A percentile compares a stretch with the other conserved stretches of the same genome.
Conservation (phyloP, 2,797 vertebrate species). For the Microctenopoma steveboyesi region DNA sequence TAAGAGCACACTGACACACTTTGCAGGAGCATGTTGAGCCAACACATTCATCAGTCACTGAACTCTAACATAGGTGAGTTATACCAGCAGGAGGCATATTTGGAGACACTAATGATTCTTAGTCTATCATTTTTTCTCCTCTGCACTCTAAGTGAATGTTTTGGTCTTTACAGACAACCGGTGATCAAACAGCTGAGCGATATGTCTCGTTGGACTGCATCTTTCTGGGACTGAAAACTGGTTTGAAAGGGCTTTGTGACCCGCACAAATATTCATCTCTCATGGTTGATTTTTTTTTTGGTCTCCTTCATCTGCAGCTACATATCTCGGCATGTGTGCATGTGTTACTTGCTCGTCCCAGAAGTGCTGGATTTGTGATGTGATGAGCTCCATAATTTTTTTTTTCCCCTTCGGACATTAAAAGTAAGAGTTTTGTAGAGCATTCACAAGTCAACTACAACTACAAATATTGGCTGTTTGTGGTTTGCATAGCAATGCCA, state of each 20-base stretch:
- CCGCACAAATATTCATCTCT: constrained; percentile 57
- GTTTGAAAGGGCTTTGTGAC: constrained; percentile 62
- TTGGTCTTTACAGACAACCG: constrained; percentile 36
- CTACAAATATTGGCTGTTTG: constrained; percentile 7
- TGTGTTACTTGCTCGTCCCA: constrained; percentile 50
- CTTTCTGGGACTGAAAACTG: constrained; percentile 31
- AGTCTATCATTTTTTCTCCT: constrained; percentile 40
- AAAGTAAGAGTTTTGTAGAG: constrained; percentile 14
- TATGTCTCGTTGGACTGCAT: constrained; percentile 41
- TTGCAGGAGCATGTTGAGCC: constrained; percentile 13
- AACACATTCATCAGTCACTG: constrained; percentile 55
- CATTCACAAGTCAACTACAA: constrained; percentile 5
- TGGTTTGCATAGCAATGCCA: constrained; percentile 2
- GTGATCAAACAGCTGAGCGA: constrained; percentile 58
- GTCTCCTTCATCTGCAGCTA: constrained; percentile 61
- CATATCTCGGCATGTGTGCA: constrained; percentile 58
- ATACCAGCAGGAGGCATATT: constrained; percentile 50
- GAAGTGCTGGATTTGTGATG: constrained; percentile 44
- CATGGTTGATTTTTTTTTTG: constrained; percentile 70
- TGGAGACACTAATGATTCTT: constrained; percentile 36
- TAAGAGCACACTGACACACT: constrained; percentile 18
- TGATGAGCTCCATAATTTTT: constrained; percentile 43
- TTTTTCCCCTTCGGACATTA: constrained; percentile 30
- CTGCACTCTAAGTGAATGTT: constrained; percentile 35
- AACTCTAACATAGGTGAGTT: constrained; percentile 34